Percentiles rank a stretch among this genome's conserved stretches.
phyloP scores from a whole-genome alignment of 2,113 vertebrate species.

The Tor tambroides region DNA sequence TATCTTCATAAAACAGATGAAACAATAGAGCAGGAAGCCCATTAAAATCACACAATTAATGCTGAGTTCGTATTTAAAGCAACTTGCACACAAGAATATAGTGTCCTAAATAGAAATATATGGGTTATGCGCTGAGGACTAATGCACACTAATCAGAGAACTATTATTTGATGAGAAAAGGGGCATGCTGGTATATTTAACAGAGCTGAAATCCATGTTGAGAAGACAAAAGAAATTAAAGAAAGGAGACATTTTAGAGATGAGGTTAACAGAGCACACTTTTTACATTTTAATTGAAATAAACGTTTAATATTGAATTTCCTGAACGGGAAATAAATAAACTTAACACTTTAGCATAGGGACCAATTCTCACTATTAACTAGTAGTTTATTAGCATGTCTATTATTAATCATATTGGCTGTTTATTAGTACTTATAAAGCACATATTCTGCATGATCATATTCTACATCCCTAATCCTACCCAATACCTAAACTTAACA shows the following conservation, averaged over 20 bases:
- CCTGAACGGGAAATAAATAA: too few relatives aligned
- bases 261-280: neutral
- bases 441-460: too few relatives aligned
- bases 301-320: neutral
- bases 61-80: neutral
- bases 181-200: constrained; percentile 14
- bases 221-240: neutral
- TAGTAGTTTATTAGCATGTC: too few relatives aligned
- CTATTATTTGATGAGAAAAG: constrained; percentile 22
- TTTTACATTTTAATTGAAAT: neutral
- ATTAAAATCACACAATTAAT: neutral
- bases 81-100: constrained; percentile 1
- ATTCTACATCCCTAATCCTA: too few relatives aligned
- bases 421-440: too few relatives aligned
- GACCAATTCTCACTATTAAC: too few relatives aligned
- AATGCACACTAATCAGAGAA: constrained; percentile 12
- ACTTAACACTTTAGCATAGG: too few relatives aligned
- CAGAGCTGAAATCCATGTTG: neutral
- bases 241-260: neutral
- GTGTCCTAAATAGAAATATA: constrained; percentile 27
- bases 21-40: neutral
- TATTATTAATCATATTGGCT: too few relatives aligned
- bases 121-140: constrained; percentile 27
- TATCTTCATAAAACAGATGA: neutral
- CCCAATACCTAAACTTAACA: too few relatives aligned